These are phyloP conservation scores for Podarcis muralis DNA, from an alignment of 2,113 vertebrate genomes.

Conservation along the genomic window DNA sequence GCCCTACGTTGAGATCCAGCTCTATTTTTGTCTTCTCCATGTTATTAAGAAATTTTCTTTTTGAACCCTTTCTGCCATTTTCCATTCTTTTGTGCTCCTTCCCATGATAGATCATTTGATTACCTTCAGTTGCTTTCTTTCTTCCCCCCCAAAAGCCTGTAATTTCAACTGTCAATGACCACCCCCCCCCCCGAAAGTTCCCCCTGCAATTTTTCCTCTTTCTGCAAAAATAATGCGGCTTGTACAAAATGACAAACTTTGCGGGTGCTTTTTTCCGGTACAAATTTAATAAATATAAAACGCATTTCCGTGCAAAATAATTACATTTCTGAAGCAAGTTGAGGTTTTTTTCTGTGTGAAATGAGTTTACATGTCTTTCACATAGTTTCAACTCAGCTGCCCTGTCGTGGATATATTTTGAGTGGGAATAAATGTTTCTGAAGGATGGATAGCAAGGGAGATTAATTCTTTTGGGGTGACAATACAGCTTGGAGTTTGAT, in stretches of 20 bases:
- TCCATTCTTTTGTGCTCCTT: neutral
- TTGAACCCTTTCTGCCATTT: neutral
- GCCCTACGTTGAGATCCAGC: too few relatives aligned
- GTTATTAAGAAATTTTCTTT: neutral
- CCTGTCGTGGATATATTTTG: slow-evolving; percentile 1
- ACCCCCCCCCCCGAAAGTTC: too few relatives aligned
- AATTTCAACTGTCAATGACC: neutral
- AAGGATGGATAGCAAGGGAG: neutral
- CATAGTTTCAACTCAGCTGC: neutral
- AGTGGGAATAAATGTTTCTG: neutral
- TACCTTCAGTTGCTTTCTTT: neutral
- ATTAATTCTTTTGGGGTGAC: neutral
- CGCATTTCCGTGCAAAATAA: slow-evolving; percentile 7
- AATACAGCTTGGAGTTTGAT: neutral
- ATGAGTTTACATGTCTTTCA: neutral
- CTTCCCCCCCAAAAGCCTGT: neutral
- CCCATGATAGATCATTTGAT: neutral
- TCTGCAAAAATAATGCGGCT: neutral
- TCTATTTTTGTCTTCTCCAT: too few relatives aligned
- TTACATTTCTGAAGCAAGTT: neutral
- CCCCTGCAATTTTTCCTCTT: neutral
- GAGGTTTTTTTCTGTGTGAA: neutral
- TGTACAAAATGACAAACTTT: neutral
- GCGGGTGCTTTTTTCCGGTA: neutral
- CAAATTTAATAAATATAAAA: slow-evolving; percentile 19